phyloP scores from a whole-genome alignment of 2,888 invertebrate genomes.

The Eilema sororculum region DNA sequence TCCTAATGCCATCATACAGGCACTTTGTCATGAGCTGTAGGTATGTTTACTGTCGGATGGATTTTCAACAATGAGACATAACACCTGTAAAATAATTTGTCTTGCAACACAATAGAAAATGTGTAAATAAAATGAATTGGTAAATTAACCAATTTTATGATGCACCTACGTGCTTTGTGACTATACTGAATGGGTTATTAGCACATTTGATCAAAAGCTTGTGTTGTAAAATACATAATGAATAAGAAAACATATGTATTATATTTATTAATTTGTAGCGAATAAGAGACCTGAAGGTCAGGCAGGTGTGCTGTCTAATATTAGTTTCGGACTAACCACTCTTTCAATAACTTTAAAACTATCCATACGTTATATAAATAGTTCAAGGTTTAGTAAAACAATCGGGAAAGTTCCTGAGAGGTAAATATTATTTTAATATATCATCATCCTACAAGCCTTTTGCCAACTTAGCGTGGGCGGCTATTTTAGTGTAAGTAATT shows the following conservation, averaged over 20 bases:
- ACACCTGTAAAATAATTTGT: not conserved
- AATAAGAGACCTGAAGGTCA: not conserved
- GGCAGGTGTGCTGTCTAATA: not conserved
- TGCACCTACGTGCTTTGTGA: slow-evolving; percentile 17
- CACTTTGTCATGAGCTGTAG: too few species aligned
- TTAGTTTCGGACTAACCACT: not conserved
- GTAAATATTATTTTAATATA: not conserved
- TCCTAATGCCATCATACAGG: too few species aligned
- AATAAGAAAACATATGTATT: too few species aligned
- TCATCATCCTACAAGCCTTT: too few species aligned
- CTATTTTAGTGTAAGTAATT: too few species aligned
- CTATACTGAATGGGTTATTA: slow-evolving; percentile 10
- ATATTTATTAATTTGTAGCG: too few species aligned
- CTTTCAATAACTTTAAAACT: not conserved
- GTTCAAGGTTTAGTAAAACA: not conserved
- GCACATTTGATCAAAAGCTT: not conserved
- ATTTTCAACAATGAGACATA: not conserved
- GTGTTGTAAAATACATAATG: not conserved
- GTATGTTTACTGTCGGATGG: too few species aligned
- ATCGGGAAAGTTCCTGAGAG: not conserved
- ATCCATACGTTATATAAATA: not conserved
- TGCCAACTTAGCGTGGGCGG: too few species aligned
- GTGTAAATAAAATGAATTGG: slow-evolving; percentile 1
- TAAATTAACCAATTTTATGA: slow-evolving; percentile 15
- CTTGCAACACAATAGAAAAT: not conserved